Evolutionary conservation across 2,797 vertebrate species (phyloP), one percentile per base, ranked within the genome.

Genomic region (Pseudocheirus occidentalis): DNA sequence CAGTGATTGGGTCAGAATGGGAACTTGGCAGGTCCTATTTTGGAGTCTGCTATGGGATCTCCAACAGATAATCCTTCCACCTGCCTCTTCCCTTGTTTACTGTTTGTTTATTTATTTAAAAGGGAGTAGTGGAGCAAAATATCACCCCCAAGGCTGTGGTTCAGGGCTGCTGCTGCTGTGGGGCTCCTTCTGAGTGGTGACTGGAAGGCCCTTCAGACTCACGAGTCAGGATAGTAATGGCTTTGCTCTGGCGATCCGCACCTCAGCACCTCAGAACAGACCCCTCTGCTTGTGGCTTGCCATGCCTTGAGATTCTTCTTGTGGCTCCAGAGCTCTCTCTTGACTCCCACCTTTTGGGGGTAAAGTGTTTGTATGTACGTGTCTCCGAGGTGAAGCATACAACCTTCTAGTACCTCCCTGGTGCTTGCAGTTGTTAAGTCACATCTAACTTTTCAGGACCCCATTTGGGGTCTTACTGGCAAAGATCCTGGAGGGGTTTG

Each of bases 141-240:
- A 89, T 57, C 46, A 96, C 90, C 95, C 91, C 90, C 54, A 95
- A 94, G 93, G 62, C 57, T 28, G 94, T 52, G 92, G 1, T 95
- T 95, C 95, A 89, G 91, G 94, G 94, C 93, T 96, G 29, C 56
- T 93, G 94, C 93, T 96, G 29, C 56, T 93, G 18, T 90, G 31
- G 92, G 62, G 40, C 58, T 98, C 97, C 95, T 81, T 97, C 96
- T 97, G 92, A 96, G 62, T 93, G 2, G n/a, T 92, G 92, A 54
- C 91, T 62, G 11, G 97, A 59, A 91, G 73, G 57, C 53, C 55
- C 14, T 95, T 96, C 94, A 54, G n/a, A 13, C 2, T 54, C 53
- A 92, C 50, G 50, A 73, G 50, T 27, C 34, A 89, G 27, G 12
- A 29, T 73, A 2, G 87, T 93, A 55, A 7, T n/a, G 11, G 62